phyloP scores from a whole-genome alignment of 2,113 vertebrate genomes.

The Hypanus sabinus region DNA sequence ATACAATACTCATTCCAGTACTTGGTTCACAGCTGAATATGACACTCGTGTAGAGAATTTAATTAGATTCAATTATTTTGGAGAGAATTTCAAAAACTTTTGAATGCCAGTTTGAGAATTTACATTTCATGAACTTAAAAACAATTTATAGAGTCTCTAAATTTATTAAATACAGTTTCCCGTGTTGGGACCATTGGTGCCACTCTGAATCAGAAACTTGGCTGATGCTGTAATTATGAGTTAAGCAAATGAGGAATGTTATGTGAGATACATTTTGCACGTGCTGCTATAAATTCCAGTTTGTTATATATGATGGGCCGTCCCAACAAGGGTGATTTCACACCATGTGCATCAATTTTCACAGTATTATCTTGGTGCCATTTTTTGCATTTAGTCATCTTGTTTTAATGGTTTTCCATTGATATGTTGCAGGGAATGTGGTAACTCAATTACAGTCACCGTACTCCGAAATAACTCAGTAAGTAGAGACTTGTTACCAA shows the following conservation, averaged over 20 bases:
- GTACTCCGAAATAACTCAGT: slow-evolving; percentile 73
- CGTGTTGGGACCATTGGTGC: background rate
- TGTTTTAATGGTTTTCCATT: slow-evolving; percentile 6
- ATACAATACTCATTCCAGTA: too few relatives aligned
- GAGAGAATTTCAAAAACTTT: background rate
- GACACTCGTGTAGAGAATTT: background rate
- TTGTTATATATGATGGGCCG: background rate
- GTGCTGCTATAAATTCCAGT: background rate
- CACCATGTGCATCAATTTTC: background rate
- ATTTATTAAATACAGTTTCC: background rate
- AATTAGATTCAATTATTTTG: background rate
- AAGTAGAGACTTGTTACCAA: slow-evolving; percentile 43
- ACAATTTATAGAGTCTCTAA: too few relatives aligned
- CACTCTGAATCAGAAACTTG: background rate
- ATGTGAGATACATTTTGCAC: background rate
- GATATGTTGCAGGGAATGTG: slow-evolving; percentile 64
- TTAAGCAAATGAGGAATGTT: background rate
- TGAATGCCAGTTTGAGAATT: background rate
- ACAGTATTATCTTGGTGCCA: background rate
- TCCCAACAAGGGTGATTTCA: too few relatives aligned
- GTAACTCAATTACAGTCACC: slow-evolving; percentile 72
- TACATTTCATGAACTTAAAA: background rate
- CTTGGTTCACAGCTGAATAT: background rate
- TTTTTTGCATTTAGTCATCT: background rate
- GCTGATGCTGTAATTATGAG: background rate